phyloP scores from a whole-genome alignment of 2,888 invertebrate species.

The Cecidostiba fungosa region DNA sequence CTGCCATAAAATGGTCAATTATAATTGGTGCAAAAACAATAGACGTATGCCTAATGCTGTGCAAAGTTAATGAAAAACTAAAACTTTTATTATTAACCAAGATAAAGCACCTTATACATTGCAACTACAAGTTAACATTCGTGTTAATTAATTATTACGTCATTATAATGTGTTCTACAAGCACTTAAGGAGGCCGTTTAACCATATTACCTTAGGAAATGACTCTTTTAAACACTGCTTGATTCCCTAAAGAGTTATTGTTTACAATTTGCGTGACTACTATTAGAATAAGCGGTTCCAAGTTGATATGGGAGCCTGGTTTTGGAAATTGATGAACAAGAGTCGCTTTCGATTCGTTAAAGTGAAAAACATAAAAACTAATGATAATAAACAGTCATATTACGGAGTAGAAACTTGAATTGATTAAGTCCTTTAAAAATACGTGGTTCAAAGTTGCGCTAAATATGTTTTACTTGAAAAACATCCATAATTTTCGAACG shows the following conservation, averaged over 20 bases:
- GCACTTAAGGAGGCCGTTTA: conserved; percentile 15
- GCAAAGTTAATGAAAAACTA: conserved; percentile 40
- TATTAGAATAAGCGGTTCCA: background rate
- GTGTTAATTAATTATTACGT: conserved; percentile 40
- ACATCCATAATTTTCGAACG: conserved; percentile 25
- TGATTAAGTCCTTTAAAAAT: conserved; percentile 37
- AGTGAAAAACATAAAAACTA: conserved; percentile 36
- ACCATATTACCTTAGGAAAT: conserved; percentile 21
- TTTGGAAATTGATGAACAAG: conserved; percentile 32
- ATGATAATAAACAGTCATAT: background rate
- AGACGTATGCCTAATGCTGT: conserved; percentile 17
- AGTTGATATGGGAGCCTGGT: background rate
- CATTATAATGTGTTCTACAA: conserved; percentile 33
- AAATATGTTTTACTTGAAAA: conserved; percentile 44
- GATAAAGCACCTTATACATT: conserved; percentile 52
- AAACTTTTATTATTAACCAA: conserved; percentile 52
- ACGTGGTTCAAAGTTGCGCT: background rate
- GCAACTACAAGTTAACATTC: conserved; percentile 23
- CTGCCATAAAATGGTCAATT: conserved; percentile 41
- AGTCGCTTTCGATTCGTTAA: background rate
- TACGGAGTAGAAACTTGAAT: conserved; percentile 34
- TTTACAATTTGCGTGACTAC: background rate
- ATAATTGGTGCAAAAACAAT: conserved; percentile 39
- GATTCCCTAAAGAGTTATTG: background rate
- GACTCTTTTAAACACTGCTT: background rate